phyloP scores from a whole-genome alignment of 1,140 invertebrate species.

The Proales similis region DNA sequence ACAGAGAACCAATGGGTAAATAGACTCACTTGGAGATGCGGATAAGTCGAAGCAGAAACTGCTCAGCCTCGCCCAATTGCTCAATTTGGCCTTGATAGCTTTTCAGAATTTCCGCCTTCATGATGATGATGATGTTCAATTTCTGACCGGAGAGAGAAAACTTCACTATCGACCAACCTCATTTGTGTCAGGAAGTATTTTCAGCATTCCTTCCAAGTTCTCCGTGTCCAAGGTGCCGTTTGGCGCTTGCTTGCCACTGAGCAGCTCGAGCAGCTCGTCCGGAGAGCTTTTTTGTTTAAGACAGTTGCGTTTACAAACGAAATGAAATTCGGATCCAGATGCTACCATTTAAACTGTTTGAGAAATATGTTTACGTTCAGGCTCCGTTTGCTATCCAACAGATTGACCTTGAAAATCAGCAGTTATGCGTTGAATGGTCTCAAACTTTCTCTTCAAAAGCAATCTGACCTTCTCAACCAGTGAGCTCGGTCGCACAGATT shows the following conservation, averaged over 20 bases:
- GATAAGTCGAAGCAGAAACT: slow-evolving; percentile 25
- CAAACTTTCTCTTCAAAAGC: slow-evolving; percentile 13
- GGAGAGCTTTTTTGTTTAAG: too few species aligned
- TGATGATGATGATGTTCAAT: not conserved
- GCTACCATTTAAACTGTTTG: slow-evolving; percentile 31
- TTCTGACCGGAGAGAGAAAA: not conserved
- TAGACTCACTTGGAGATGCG: slow-evolving; percentile 7
- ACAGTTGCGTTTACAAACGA: not conserved
- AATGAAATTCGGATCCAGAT: not conserved
- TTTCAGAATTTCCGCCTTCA: slow-evolving; percentile 33
- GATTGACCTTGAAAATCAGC: slow-evolving; percentile 25
- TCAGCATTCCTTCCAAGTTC: slow-evolving; percentile 25
- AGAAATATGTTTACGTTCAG: slow-evolving; percentile 26
- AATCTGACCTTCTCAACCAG: slow-evolving; percentile 15
- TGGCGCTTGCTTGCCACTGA: not conserved
- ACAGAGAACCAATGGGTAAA: not conserved
- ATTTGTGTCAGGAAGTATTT: slow-evolving; percentile 18
- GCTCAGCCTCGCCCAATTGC: slow-evolving; percentile 23
- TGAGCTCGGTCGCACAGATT: not conserved
- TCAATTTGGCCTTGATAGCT: slow-evolving; percentile 4
- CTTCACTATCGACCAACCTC: not conserved
- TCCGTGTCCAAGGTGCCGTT: not conserved
- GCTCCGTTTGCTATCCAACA: slow-evolving; percentile 23
- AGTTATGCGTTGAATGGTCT: not conserved
- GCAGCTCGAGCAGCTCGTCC: slow-evolving; percentile 10